These are phyloP conservation scores for Sycobia sp. DNA, from an alignment of 1,140 invertebrate genomes.

Conservation along the genomic window DNA sequence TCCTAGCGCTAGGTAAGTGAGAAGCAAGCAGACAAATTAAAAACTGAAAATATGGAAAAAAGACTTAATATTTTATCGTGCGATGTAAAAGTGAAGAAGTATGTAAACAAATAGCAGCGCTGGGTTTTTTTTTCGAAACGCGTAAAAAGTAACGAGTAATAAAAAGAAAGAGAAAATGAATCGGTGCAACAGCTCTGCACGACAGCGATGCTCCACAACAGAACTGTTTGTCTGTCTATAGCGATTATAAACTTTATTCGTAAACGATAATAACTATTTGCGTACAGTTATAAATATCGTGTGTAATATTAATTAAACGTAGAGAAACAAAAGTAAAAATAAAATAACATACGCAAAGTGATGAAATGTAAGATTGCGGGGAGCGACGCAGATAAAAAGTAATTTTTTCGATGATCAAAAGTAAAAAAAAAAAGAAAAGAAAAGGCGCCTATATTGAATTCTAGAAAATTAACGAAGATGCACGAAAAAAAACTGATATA, in stretches of 20 bases:
- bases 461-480: constrained; percentile 16
- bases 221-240: constrained; percentile 56
- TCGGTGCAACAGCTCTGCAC: constrained; percentile 11
- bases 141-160: constrained; percentile 16
- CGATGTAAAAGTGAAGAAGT: constrained; percentile 11
- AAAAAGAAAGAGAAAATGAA: neutral
- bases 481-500: constrained; percentile 12
- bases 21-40: constrained; percentile 7
- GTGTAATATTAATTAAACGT: constrained; percentile 54
- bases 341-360: constrained; percentile 1
- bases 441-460: constrained; percentile 14
- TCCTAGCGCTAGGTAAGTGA: constrained; percentile 3
- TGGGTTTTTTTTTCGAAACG: too few relatives aligned
- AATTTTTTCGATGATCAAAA: constrained; percentile 5
- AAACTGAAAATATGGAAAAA: constrained; percentile 8
- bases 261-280: constrained; percentile 53
- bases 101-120: neutral
- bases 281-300: constrained; percentile 60
- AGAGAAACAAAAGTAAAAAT: constrained; percentile 16
- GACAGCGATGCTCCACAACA: constrained; percentile 30
- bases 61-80: constrained; percentile 23
- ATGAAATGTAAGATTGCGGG: constrained; percentile 37
- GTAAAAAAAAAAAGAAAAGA: too few relatives aligned
- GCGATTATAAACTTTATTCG: constrained; percentile 55
- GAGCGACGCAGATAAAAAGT: constrained; percentile 45